Evolutionary conservation across 2,888 invertebrate genomes (phyloP).

Genomic region (Tuberolachnus salignus): DNA sequence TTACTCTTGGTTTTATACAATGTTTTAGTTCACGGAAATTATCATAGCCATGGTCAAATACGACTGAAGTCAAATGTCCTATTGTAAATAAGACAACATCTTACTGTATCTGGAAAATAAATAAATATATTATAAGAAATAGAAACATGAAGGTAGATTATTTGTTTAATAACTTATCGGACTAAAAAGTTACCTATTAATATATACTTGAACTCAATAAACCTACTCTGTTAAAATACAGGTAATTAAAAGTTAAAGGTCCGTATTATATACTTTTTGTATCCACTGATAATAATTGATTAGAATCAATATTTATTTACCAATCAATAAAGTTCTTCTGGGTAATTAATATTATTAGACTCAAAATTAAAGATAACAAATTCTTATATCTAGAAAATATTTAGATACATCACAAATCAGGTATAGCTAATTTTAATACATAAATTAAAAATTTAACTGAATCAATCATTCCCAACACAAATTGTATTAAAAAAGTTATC

Average conservation of each 20-base stretch:
- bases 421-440: too few species aligned
- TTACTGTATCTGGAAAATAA: constrained; percentile 29
- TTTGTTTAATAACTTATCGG: neutral
- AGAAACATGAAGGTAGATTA: neutral
- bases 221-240: neutral
- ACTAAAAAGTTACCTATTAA: neutral
- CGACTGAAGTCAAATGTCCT: neutral
- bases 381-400: constrained; percentile 5
- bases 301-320: constrained; percentile 5
- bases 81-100: constrained; percentile 9
- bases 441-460: too few species aligned
- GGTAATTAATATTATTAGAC: constrained; percentile 17
- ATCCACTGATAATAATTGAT: constrained; percentile 18
- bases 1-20: constrained; percentile 1
- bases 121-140: neutral
- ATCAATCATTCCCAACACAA: too few species aligned
- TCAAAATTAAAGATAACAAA: constrained; percentile 9
- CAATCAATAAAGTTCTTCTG: neutral
- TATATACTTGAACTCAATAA: too few species aligned
- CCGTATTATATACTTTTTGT: neutral
- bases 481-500: too few species aligned
- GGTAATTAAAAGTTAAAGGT: neutral
- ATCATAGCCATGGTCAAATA: neutral
- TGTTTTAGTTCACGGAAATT: neutral
- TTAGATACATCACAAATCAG: too few species aligned